Evolutionary conservation across 2,888 invertebrate species (phyloP).

Genomic region (Coleophora flavipennella): DNA sequence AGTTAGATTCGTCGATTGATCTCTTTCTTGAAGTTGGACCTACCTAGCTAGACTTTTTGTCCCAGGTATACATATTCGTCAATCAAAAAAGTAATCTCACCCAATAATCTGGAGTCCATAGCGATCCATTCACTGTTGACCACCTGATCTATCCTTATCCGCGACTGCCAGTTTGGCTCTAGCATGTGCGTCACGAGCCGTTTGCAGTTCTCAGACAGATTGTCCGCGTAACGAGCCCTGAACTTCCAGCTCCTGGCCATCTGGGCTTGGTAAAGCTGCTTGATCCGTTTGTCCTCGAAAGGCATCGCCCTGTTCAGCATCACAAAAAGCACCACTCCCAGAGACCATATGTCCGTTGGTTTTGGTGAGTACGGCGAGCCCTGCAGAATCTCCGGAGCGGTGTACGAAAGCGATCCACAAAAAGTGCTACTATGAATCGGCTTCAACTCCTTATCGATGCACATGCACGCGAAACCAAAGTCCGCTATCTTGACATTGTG

Average conservation of each 20-base stretch:
- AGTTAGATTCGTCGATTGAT: no score
- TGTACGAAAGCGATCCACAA: constrained; percentile 90
- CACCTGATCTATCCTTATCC: constrained; percentile 74
- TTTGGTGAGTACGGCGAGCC: constrained; percentile 81
- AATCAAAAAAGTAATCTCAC: constrained; percentile 21
- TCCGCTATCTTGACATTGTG: constrained; percentile 86
- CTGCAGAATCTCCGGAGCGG: constrained; percentile 88
- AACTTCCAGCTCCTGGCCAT: constrained; percentile 78
- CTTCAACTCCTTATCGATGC: constrained; percentile 49
- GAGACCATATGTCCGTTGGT: constrained; percentile 85
- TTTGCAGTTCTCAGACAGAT: constrained; percentile 75
- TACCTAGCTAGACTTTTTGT: no score
- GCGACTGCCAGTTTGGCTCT: constrained; percentile 76
- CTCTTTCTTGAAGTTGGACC: no score
- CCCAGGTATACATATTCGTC: no score
- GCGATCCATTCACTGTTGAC: constrained; percentile 75
- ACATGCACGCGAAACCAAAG: constrained; percentile 81
- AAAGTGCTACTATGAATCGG: constrained; percentile 82
- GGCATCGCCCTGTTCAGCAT: constrained; percentile 89
- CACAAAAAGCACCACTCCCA: constrained; percentile 85
- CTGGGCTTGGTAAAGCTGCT: constrained; percentile 75
- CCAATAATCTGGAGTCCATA: constrained; percentile 74
- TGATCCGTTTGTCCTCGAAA: constrained; percentile 84
- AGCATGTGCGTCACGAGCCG: constrained; percentile 74
- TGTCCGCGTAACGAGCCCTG: constrained; percentile 74